Base-by-base conservation (phyloP, 2,888 invertebrate species). In the Ichneumoninae sp. region DNA sequence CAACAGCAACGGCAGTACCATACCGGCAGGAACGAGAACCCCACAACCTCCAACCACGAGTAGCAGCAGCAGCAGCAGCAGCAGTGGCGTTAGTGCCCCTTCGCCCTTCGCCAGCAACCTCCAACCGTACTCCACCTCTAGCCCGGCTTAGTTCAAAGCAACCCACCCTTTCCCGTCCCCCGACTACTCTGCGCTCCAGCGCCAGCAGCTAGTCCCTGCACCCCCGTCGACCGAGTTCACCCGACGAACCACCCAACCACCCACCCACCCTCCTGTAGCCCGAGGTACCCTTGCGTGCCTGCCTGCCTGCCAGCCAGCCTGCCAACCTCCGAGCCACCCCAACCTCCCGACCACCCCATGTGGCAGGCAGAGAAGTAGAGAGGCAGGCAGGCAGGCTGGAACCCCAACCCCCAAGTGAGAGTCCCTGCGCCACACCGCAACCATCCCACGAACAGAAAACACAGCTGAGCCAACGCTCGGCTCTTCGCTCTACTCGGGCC, bases 131-230 rank as follows among this genome's bases (percentile, higher is more conserved):
- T 91, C 92, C 89, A 90, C 90, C 90, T 90, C 90, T 90, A 90
- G 87, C 91, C 90, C 86, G 90, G 93, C 93, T 92, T 92, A 93
- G 92, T 93, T 93, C 92, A 93, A 93, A 93, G 93, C 93, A 93
- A 89, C 91, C 92, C 91, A 89, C 88, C 90, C 89, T 84, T 82
- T 72, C 75, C 62, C 62, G 33, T 62, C 33, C 62, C 30, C 62
- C 90, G 88, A 88, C 80, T 82, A 86, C 90, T 89, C 88, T 82
- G 83, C 86, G 83, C 74, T 71, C 77, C 72, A 78, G 72, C 26
- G 71, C 66, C 77, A 74, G 78, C 74, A 78, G 78, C 81, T 66
- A 71, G 66, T 77, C 57, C 75, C 84, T 81, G 62, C 81, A 75
- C 81, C 77, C 83, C 79, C 77, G 68, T 50, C 82, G 84, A 79